Evolutionary conservation across 1,140 invertebrate genomes (phyloP).

Genomic region (Streblospio benedicti): DNA sequence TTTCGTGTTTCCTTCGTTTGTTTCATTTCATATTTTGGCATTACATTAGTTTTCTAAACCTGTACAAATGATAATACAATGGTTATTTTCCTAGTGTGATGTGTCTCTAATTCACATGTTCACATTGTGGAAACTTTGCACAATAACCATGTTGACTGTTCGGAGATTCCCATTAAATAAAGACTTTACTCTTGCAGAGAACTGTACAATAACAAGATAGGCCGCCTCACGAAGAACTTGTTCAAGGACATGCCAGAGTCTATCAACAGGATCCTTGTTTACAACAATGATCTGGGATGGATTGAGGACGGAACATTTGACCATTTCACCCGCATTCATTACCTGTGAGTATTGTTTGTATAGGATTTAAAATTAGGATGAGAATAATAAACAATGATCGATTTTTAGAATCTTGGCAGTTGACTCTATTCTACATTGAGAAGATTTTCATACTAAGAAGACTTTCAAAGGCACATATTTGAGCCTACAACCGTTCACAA

Average conservation of each 20-base stretch:
- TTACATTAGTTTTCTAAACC: neutral
- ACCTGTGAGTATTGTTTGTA: conserved; percentile 20
- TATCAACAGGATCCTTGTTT: conserved; percentile 14
- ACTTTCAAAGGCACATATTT: neutral
- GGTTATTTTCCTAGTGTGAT: neutral
- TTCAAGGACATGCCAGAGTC: conserved; percentile 22
- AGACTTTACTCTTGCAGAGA: conserved; percentile 17
- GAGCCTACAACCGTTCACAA: neutral
- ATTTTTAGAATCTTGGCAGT: neutral
- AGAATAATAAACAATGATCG: neutral
- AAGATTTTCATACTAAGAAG: neutral
- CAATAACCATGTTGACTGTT: neutral
- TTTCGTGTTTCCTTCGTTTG: too few relatives aligned
- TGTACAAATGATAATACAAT: neutral
- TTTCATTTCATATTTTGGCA: too few relatives aligned
- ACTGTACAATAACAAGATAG: conserved; percentile 22
- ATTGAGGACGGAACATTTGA: conserved; percentile 30
- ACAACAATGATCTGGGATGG: conserved; percentile 26
- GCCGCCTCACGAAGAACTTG: conserved; percentile 21
- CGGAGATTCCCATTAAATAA: neutral
- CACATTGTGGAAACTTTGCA: neutral
- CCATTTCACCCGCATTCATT: conserved; percentile 19
- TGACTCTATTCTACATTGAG: neutral
- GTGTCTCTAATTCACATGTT: neutral
- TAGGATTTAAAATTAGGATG: neutral